phyloP scores from a whole-genome alignment of 2,113 vertebrate species.

The Aphelocoma coerulescens region DNA sequence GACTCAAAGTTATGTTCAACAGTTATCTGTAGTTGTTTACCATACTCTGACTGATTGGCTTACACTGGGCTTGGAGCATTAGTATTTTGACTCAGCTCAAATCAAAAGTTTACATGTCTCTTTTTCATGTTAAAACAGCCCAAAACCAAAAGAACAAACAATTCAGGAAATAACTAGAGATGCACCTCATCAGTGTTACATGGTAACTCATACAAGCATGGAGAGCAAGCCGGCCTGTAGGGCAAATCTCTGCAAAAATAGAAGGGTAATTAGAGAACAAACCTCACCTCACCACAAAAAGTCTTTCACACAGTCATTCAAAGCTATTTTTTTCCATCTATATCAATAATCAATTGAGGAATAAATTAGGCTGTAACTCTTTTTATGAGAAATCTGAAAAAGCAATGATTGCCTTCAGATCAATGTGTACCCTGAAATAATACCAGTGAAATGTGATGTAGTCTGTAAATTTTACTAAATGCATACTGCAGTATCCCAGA shows the following conservation, averaged over 20 bases:
- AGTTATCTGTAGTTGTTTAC: background rate
- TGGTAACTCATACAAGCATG: background rate
- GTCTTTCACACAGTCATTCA: background rate
- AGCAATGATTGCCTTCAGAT: background rate
- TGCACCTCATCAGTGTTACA: background rate
- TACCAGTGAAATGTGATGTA: background rate
- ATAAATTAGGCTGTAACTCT: background rate
- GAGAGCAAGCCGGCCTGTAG: background rate
- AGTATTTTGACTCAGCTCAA: background rate
- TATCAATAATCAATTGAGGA: background rate
- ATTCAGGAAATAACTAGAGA: background rate
- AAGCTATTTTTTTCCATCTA: background rate
- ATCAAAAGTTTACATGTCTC: background rate
- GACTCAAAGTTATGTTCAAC: background rate
- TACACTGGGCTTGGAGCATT: background rate
- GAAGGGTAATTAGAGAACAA: background rate
- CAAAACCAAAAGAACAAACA: background rate
- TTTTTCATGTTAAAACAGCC: background rate
- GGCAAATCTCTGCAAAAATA: background rate
- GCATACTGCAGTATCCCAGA: background rate
- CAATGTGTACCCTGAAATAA: background rate
- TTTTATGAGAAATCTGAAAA: background rate
- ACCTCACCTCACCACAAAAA: background rate
- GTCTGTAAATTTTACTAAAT: background rate
- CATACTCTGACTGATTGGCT: background rate